Base-by-base conservation (phyloP, 2,113 vertebrate species). In the Chaetops frenatus region DNA sequence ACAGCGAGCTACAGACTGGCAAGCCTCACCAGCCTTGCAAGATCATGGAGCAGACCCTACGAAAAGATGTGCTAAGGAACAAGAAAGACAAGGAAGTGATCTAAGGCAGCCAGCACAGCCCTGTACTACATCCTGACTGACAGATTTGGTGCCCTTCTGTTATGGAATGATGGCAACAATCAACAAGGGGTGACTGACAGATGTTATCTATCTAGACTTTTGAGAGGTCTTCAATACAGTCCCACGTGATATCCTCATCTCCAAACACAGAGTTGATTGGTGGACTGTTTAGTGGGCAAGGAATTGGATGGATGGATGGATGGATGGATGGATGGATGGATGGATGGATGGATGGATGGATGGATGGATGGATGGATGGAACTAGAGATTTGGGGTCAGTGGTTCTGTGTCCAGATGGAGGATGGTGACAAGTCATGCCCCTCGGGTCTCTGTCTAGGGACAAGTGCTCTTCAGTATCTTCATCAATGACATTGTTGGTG, bases 191-290 rank as follows among this genome's bases (percentile, higher is more conserved):
- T n/a, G 15, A 47, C 28, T 45, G 28, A 45, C 3, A 77, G 36
- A 23, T 61, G 11, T 33, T n/a, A 11, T 12, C 15, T 38, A 19
- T 28, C n/a, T 53, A 53, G 38, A 45, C 5, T 45, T 70, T 51
- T 13, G 10, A 47, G 47, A 61, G 4, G 4, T 7, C 38, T 78
- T 53, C 47, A 33, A 0, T 28, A 33, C 5, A 5, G 6, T 60
- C 27, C 18, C 15, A 51, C 27, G 8, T 18, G 10, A 67, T 21
- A 78, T 19, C 10, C 18, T 70, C 20, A 38, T 45, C 64, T 69
- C 47, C 64, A 61, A 53, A 38, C 14, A n/a, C 2, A 9, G 12
- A 19, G 14, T 2, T 28, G 15, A 61, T 7, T 60, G 54, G 45
- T 13, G n/a, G 38, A 36, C 19, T 36, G 7, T 77, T 78, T 62